A percentile compares a stretch with the other conserved stretches of the same genome.
phyloP scores from a whole-genome alignment of 2,888 invertebrate species.

The Hyalella azteca region DNA sequence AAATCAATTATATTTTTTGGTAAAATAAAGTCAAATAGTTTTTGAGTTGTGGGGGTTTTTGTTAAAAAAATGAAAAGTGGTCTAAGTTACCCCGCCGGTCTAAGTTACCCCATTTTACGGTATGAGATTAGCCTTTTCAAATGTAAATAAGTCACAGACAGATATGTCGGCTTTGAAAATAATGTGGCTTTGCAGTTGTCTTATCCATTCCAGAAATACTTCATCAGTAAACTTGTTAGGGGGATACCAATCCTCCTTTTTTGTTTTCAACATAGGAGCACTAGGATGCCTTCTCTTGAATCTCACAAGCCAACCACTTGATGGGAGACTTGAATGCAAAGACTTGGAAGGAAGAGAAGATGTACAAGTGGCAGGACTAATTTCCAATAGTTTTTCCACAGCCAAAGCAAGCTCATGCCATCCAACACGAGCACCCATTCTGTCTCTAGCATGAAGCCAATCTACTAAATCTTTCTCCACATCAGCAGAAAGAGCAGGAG shows the following conservation, averaged over 20 bases:
- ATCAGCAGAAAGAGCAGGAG: not conserved
- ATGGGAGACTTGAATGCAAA: not conserved
- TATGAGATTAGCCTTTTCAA: not conserved
- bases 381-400: not conserved
- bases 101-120: no score
- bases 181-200: not conserved
- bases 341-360: not conserved
- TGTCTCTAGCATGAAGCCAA: not conserved
- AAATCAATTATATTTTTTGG: no score
- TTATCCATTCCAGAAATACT: not conserved
- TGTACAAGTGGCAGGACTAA: not conserved
- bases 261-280: conserved; percentile 14
- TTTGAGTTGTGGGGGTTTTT: no score
- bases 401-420: not conserved
- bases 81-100: no score
- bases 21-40: no score
- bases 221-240: not conserved
- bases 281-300: conserved; percentile 5
- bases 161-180: not conserved
- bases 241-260: conserved; percentile 9
- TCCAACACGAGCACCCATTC: conserved; percentile 4
- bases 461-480: not conserved
- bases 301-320: conserved; percentile 29
- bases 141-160: not conserved
- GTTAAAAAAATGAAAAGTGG: no score